Evolutionary conservation across 2,888 invertebrate genomes (phyloP), one percentile per base, ranked within the genome.

Genomic region (Ethmia dodecea): DNA sequence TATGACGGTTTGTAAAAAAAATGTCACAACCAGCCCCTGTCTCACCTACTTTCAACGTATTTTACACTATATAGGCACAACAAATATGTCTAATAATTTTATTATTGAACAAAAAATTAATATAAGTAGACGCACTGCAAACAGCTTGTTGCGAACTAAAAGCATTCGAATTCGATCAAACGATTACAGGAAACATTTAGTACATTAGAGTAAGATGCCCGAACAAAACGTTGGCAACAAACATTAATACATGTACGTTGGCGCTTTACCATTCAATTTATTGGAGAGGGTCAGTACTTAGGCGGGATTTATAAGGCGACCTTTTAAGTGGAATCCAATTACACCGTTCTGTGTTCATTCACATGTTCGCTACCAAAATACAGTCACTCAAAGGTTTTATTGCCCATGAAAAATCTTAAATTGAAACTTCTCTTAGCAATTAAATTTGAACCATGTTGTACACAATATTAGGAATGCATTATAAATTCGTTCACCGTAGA

Each of bases 221-320:
- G 8, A 22, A 22, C 22, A 22, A 22, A n/a, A 22, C 9, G 22
- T 22, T n/a, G 8, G n/a, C 9, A n/a, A 22, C n/a, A 22, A 22
- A n/a, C 8, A 22, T 3, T 8, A 2, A n/a, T 22, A n/a, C 8
- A n/a, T 22, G n/a, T 22, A 22, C n/a, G 22, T 22, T 22, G n/a
- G 22, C n/a, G 11, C 35, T 35, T 44, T 43, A 42, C 45, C 41
- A 45, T 49, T 51, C 53, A 54, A 54, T 54, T 52, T 49, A 46
- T 49, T 32, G 25, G 37, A 47, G 42, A 53, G 57, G 60, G 60
- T 56, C 57, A 60, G 50, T 55, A 42, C 58, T 58, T 61, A 60
- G 54, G 46, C 52, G 38, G 49, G 52, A 55, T 64, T 62, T 58
- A 60, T 55, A 54, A 39, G 38, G 31, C 36, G 35, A 39, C 49